These are phyloP conservation scores for Rotaria socialis DNA, from an alignment of 2,888 invertebrate species.

Conservation along the genomic window DNA sequence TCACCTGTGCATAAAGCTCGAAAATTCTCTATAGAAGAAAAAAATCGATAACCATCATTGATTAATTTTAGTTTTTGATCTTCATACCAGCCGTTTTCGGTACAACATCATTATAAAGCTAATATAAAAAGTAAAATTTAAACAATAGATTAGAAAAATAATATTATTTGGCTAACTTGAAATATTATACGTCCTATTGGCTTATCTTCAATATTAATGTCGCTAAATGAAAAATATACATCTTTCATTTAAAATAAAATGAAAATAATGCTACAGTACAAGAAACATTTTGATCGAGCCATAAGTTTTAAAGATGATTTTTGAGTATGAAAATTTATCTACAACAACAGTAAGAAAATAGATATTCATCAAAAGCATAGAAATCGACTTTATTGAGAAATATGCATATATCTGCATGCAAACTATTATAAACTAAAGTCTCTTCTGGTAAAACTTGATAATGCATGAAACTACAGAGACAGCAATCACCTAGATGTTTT, in stretches of 20 bases:
- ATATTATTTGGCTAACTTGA: background rate
- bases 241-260: no score
- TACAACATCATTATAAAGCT: constrained; percentile 81
- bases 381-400: no score
- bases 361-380: no score
- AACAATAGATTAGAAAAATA: no score
- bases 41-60: background rate
- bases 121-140: constrained; percentile 51
- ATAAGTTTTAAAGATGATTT: background rate
- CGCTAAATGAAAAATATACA: background rate
- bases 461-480: no score
- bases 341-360: background rate
- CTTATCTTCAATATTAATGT: constrained; percentile 43
- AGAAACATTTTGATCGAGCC: constrained; percentile 5
- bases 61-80: no score
- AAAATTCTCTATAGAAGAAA: constrained; percentile 44
- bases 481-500: no score
- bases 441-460: no score
- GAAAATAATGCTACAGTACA: background rate
- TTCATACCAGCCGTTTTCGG: constrained; percentile 73
- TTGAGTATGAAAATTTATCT: background rate
- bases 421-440: no score
- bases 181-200: constrained; percentile 42
- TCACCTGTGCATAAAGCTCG: constrained; percentile 46
- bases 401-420: no score